Evolutionary conservation across 2,888 invertebrate species (phyloP), one percentile per base, ranked within the genome.

Genomic region (Rutpela maculata): DNA sequence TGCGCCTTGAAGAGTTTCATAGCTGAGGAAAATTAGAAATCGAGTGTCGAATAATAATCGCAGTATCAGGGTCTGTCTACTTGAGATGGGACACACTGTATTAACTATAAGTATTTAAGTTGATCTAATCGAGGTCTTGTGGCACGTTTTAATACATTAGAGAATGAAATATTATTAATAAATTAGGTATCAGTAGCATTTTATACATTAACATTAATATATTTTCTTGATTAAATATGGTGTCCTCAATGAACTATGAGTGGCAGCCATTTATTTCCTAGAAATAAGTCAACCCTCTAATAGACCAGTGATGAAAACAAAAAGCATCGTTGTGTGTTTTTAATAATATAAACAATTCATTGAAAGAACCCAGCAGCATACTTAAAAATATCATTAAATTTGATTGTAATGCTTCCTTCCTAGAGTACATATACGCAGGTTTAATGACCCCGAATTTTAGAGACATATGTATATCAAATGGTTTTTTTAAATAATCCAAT

Each of bases 381-480:
- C 70, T 43, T 43, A 43, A 43, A 43, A 43, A 43, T 38, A 65
- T 70, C 70, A 59, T 70, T 70, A 70, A 60, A 60, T 70, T 43
- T 9, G 26, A 60, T 70, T 70, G 59, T 43, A 60, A 12, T 70
- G 70, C 35, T 26, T 35, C 31, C 35, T 26, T 35, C 31, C 70
- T 17, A 35, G 59, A 38, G 43, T 67, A 57, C 57, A 17, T n/a
- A 10, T 35, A 38, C 18, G 63, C 26, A 17, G 38, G 70, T 70
- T 59, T 70, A 70, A 70, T 70, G 70, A 70, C 70, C 70, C 43
- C 70, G 22, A 59, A 17, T 15, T 68, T 55, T 67, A 56, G 70
- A 70, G 57, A 57, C 70, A 70, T 60, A 70, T 70, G 70, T 60
- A 59, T 70, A 70, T 70, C 70, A 70, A 43, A 43, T 43, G 43